A percentile compares a stretch with the other conserved stretches of the same genome.
These are phyloP conservation scores for Oophaga sylvatica DNA, from an alignment of 2,797 vertebrate genomes.

Conservation along the genomic window DNA sequence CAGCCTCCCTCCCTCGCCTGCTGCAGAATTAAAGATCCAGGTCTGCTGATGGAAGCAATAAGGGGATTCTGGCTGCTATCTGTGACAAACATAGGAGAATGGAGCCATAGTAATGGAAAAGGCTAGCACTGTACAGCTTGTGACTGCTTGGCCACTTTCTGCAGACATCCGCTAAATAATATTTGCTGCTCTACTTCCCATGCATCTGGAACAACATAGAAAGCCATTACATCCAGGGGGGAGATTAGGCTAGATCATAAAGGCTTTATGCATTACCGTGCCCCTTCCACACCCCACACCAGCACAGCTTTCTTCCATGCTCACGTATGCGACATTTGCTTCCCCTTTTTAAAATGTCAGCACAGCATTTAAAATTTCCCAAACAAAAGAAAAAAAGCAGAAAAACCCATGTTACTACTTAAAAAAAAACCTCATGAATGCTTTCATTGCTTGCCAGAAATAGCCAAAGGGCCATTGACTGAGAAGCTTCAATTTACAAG, in stretches of 20 bases:
- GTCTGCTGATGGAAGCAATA: constrained; percentile 13
- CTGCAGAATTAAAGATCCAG: constrained; percentile 36
- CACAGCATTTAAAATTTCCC: constrained; percentile 20
- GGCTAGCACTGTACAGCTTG: neutral
- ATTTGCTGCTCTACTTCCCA: constrained; percentile 27
- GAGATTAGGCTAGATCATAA: constrained; percentile 33
- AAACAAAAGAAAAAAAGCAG: constrained; percentile 34
- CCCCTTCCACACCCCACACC: neutral
- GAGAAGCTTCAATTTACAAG: constrained; percentile 48
- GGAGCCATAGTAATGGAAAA: neutral
- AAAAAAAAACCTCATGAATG: constrained; percentile 31
- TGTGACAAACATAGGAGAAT: neutral
- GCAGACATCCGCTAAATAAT: neutral
- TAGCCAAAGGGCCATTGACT: constrained; percentile 19
- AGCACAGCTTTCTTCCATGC: neutral
- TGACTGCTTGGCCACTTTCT: neutral
- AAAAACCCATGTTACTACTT: constrained; percentile 51
- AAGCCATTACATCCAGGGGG: neutral
- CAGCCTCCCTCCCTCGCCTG: constrained; percentile 2
- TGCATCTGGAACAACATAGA: neutral
- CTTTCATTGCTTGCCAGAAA: constrained; percentile 49
- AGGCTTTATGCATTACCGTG: constrained; percentile 1
- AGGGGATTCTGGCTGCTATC: neutral
- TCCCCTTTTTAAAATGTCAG: constrained; percentile 21
- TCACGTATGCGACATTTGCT: neutral